Base-by-base conservation (phyloP, 2,113 vertebrate species). In the Mastomys coucha region DNA sequence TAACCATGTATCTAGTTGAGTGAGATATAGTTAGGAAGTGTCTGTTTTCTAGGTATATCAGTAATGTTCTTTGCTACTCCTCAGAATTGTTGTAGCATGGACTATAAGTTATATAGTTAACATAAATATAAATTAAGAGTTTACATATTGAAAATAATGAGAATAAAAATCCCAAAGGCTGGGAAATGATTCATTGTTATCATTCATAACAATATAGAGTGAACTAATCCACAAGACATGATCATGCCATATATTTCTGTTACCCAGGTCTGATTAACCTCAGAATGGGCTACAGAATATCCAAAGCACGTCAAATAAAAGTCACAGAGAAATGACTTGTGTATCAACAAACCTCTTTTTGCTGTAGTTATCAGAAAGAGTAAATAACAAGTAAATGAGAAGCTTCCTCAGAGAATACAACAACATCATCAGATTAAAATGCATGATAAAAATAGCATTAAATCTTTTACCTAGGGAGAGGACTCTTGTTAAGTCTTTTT, bases 301-400 rank as follows among this genome's bases (percentile, higher is more conserved):
- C n/a, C 81, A 73, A 91, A 70, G 22, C 6, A 22, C 22, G 14
- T 95, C 51, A 42, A 60, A 20, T 77, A 91, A 86, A 94, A 36
- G 58, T 97, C 72, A 60, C 6, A 28, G 84, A 78, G 5, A 67
- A 88, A 58, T 73, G 13, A 22, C 39, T 89, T 51, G 14, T 81
- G 17, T 58, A n/a, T 89, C 82, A 78, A 84, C 0, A 20, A 60
- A 39, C 89, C 93, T 7, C 86, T 75, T 80, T 72, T 28, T 88
- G 14, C 31, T 76, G 5, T 58, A 86, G 56, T 51, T 88, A 88
- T 33, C 36, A 78, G 86, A 90, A 92, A 60, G 2, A 11, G 75
- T 96, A 91, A 91, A 96, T 94, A 78, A 93, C 96, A 73, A 93
- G 75, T 86, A 95, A 97, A 85, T 96, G 87, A 76, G 36, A 96